Conservation (phyloP, 2,797 vertebrate genomes). For the Melanogrammus aeglefinus region DNA sequence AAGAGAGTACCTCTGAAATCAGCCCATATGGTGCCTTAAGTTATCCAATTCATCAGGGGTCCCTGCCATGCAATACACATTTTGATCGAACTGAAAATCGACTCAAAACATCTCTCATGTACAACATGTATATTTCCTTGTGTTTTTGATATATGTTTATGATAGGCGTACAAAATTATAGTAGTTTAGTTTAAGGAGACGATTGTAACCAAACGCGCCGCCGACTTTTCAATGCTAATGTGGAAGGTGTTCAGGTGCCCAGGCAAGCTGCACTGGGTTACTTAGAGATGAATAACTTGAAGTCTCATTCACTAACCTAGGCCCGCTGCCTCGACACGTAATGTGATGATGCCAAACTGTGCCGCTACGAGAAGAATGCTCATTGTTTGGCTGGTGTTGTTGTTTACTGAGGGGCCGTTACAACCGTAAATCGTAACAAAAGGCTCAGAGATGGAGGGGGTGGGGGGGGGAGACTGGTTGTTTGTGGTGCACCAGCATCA, state of each 20-base stretch:
- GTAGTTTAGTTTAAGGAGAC: background rate
- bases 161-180: background rate
- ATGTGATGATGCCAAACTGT: background rate
- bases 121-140: background rate
- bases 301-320: background rate
- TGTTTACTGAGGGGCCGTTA: background rate
- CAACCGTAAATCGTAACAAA: background rate
- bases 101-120: background rate
- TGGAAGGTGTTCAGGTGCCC: background rate
- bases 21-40: background rate
- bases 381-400: background rate
- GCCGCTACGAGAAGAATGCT: background rate
- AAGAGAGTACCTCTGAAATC: background rate
- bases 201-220: background rate
- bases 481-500: background rate
- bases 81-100: background rate
- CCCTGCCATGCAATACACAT: background rate
- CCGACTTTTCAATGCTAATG: background rate
- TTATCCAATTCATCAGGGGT: background rate
- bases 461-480: background rate
- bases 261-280: background rate
- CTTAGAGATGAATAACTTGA: background rate
- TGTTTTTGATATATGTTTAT: background rate
- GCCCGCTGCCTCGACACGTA: background rate
- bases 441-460: background rate